Percentiles rank a stretch among this genome's conserved stretches.
Conservation (phyloP, 2,797 vertebrate species). For the Galaxias olidus region DNA sequence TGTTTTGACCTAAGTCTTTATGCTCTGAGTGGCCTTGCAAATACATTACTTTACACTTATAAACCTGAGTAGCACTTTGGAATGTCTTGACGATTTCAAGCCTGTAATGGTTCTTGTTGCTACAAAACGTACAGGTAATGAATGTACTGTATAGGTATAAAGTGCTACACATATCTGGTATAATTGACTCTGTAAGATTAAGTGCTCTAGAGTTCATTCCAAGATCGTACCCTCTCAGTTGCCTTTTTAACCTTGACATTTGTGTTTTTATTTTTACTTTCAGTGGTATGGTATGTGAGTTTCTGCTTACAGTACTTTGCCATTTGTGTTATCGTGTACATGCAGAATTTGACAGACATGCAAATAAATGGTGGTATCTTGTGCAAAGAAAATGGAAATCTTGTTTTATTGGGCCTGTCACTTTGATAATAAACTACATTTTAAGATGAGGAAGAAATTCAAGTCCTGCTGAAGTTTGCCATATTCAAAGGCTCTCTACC, state of each 20-base stretch:
- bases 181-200: too few species aligned
- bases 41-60: slow-evolving; percentile 45
- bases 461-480: neutral
- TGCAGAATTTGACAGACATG: slow-evolving; percentile 73
- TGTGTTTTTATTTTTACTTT: slow-evolving; percentile 49
- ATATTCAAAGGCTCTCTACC: slow-evolving; percentile 10
- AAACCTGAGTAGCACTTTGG: slow-evolving; percentile 10
- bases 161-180: too few species aligned
- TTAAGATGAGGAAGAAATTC: neutral
- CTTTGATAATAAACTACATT: too few species aligned
- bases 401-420: slow-evolving; percentile 4
- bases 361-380: slow-evolving; percentile 80
- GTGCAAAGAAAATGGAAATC: slow-evolving; percentile 48
- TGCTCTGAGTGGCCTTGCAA: slow-evolving; percentile 79
- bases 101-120: neutral
- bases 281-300: slow-evolving; percentile 43
- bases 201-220: too few species aligned
- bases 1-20: slow-evolving; percentile 62
- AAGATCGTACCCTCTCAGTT: slow-evolving; percentile 25
- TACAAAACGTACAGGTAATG: neutral
- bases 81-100: neutral
- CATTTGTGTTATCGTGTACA: slow-evolving; percentile 77
- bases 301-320: slow-evolving; percentile 66
- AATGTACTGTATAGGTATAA: neutral
- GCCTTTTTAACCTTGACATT: slow-evolving; percentile 40